A percentile compares a stretch with the other conserved stretches of the same genome.
Evolutionary conservation across 2,113 vertebrate species (phyloP).

Genomic region (Phylloscopus whistleri): DNA sequence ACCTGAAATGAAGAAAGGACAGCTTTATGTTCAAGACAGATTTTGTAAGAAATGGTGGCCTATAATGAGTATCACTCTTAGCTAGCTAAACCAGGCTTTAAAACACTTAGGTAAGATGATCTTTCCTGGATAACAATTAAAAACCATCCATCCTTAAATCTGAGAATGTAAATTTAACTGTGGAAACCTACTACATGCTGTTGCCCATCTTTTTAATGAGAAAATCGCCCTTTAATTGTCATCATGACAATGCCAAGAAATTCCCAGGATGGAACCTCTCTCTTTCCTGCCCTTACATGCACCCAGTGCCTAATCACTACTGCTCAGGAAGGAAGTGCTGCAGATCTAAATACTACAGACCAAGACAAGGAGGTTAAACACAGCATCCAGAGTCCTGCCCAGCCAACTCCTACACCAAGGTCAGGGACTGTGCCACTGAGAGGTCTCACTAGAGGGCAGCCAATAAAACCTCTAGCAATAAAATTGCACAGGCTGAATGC

Average conservation of each 20-base stretch:
- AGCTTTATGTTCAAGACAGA: not conserved
- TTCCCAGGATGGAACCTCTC: not conserved
- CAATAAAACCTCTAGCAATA: not conserved
- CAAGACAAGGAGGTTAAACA: slow-evolving; percentile 12
- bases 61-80: not conserved
- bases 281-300: not conserved
- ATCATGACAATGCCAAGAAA: not conserved
- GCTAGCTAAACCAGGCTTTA: not conserved
- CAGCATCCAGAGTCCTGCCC: not conserved
- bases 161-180: not conserved
- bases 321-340: not conserved
- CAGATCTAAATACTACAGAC: not conserved
- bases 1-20: not conserved
- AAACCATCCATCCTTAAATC: not conserved
- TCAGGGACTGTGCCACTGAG: not conserved
- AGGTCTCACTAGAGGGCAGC: slow-evolving; percentile 18
- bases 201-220: not conserved
- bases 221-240: not conserved
- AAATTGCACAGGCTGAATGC: not conserved
- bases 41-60: not conserved
- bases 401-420: not conserved
- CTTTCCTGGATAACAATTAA: not conserved
- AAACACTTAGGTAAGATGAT: not conserved
- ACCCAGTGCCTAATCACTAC: not conserved
- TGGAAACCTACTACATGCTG: not conserved